These are phyloP conservation scores for Dicycla oo DNA, from an alignment of 2,888 invertebrate genomes.

Conservation along the genomic window DNA sequence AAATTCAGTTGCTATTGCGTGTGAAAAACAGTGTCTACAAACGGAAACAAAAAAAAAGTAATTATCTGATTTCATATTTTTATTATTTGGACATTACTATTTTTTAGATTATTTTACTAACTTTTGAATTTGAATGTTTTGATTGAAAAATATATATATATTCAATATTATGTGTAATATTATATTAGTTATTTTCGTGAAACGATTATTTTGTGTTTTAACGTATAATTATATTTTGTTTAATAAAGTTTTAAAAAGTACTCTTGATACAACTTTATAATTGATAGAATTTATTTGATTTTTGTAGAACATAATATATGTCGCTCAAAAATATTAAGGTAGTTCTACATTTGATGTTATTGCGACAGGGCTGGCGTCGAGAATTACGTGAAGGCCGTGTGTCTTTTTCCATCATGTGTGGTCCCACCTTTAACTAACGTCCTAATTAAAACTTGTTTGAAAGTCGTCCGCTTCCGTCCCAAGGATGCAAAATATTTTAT, in stretches of 20 bases:
- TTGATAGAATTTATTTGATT: conserved; percentile 43
- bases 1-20: background rate
- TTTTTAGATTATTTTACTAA: conserved; percentile 58
- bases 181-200: conserved; percentile 82
- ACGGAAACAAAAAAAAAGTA: conserved; percentile 17
- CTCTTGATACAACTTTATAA: conserved; percentile 20
- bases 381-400: background rate
- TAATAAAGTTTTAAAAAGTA: conserved; percentile 32
- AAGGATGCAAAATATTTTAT: conserved; percentile 67
- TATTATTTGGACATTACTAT: conserved; percentile 59
- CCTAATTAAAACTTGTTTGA: conserved; percentile 53
- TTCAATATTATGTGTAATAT: conserved; percentile 45
- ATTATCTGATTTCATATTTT: conserved; percentile 32
- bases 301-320: conserved; percentile 48
- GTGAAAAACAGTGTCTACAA: conserved; percentile 50
- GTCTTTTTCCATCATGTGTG: conserved; percentile 28
- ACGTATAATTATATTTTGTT: conserved; percentile 52
- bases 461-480: conserved; percentile 76
- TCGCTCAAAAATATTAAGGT: conserved; percentile 57
- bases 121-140: conserved; percentile 56
- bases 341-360: conserved; percentile 25
- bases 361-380: background rate
- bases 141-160: conserved; percentile 30
- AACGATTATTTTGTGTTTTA: conserved; percentile 80
- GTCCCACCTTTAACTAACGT: conserved; percentile 48